phyloP scores from a whole-genome alignment of 2,113 vertebrate species.

The Pelecanoides urinatrix region DNA sequence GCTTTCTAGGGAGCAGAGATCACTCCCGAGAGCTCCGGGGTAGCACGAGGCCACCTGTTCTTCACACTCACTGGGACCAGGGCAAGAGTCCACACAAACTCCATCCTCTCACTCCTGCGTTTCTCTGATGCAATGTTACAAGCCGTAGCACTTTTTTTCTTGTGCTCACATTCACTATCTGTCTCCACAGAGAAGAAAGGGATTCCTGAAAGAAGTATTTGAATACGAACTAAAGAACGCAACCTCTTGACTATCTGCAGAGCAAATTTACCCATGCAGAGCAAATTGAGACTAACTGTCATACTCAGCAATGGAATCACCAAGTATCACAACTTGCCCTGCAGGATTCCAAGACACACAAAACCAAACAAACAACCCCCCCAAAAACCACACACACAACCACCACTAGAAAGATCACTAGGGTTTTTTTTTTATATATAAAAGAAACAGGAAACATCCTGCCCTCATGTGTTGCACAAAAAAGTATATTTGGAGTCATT shows the following conservation, averaged over 20 bases:
- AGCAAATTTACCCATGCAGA: neutral
- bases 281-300: neutral
- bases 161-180: neutral
- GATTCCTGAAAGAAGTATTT: neutral
- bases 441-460: neutral
- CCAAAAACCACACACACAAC: neutral
- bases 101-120: neutral
- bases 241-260: neutral
- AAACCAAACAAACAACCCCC: neutral
- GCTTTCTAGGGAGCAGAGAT: neutral
- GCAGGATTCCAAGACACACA: neutral
- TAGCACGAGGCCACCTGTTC: neutral
- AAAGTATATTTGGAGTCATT: neutral
- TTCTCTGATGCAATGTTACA: neutral
- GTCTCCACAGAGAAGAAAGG: neutral
- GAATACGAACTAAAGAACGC: neutral
- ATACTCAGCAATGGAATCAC: neutral
- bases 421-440: too few relatives aligned
- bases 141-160: neutral
- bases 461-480: neutral
- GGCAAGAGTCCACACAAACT: neutral
- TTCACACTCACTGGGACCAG: neutral
- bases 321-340: neutral
- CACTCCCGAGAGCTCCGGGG: neutral
- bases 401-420: neutral